Evolutionary conservation across 2,888 invertebrate species (phyloP), one percentile per base, ranked within the genome.

Genomic region (Bursaphelenchus okinawaensis): DNA sequence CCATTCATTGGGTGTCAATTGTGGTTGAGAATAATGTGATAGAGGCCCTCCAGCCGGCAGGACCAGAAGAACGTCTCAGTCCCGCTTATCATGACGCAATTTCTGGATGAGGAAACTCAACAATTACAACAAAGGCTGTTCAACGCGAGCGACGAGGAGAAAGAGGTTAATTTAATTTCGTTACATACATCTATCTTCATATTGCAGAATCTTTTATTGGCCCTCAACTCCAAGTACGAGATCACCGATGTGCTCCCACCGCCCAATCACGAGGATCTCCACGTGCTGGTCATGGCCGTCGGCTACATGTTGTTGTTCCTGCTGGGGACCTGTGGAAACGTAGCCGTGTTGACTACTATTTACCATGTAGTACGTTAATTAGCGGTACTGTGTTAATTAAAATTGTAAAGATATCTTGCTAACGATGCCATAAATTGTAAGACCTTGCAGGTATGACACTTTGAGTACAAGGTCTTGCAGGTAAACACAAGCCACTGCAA

Each of bases 281-380:
- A 62, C 22, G 62, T 59, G 31, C 69, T 78, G 65, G 75, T 80
- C 27, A 80, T 80, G 80, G 79, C 80, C 29, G 70, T 80, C 31
- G 75, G 76, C 7, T 80, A 80, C 62, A 68, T 80, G 55, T 65
- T 80, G n/a, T 64, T 80, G 16, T 80, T 80, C 64, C 29, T 80
- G 19, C 65, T 80, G 58, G 80, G 80, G 40, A 80, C 79, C 4
- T 78, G 78, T 52, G 80, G 80, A 6, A 80, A 80, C 64, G 79
- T 78, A 51, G 79, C 77, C 7, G 79, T 80, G 1, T 66, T 80
- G 20, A 78, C 79, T 0, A 80, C 78, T 0, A 80, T 80, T 31
- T 75, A 74, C 54, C 79, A 79, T 56, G 73, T 80, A 54, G 70
- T 79, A 12, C 31, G 66, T 62, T n/a, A n/a, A n/a, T n/a, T n/a